Evolutionary conservation across 2,888 invertebrate genomes (phyloP), one percentile per base, ranked within the genome.

Genomic region (Stenichneumon culpator): DNA sequence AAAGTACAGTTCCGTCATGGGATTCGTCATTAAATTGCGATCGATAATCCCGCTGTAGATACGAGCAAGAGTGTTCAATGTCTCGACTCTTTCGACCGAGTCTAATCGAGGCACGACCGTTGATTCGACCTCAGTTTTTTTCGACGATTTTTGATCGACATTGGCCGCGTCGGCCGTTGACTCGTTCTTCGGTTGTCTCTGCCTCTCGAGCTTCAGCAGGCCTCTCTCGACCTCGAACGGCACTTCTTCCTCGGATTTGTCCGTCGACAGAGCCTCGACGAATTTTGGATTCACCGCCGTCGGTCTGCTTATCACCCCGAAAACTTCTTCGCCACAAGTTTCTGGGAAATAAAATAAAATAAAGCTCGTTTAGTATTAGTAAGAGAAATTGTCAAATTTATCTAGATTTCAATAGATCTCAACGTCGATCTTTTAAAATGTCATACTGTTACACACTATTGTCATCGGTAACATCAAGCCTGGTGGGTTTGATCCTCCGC

Each of bases 1-100:
- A 93, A 96, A 97, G 93, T 96, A 96, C 81, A 97, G 94, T 93
- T 97, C 97, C 0, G 96, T 95, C 86, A 96, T 95, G 4, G 96
- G 92, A 93, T 96, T 97, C 36, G 96, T 93, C 32, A 96, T 95
- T 74, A 96, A 94, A 91, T 96, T 95, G 89, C 95, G 95, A 87
- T 95, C 95, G 14, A 97, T 92, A 86, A 97, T 94, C 73, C 93
- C 91, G 68, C 95, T 94, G 87, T 97, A 97, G 54, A 97, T 93
- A 82, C 94, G 91, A 1, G 95, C 94, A 39, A 97, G 89, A 36
- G 95, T 90, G 87, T 96, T 95, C 0, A 97, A 91, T 88, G 95
- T 93, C 0, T 95, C 94, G 86, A 93, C 94, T 88, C 94, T 94
- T 5, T 95, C 92, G 0, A 97, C 95, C 86, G 94, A 94, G 11